Base-by-base conservation (phyloP, 2,113 vertebrate species). In the pig (Sus scrofa) region DNA sequence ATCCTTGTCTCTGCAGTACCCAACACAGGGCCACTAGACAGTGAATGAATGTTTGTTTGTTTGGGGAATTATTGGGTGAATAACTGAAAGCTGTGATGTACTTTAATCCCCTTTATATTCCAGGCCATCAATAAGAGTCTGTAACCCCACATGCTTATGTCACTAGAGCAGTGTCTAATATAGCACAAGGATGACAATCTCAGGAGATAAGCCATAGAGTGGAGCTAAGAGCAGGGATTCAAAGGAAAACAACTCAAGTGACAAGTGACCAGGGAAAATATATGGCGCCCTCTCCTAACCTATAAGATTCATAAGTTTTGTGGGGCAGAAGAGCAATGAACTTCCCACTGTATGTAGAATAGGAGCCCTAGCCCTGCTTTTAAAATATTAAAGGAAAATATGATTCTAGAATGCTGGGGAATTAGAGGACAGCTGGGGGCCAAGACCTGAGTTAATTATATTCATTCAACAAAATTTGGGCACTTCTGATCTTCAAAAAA, bases 361-460 rank as follows among this genome's bases (percentile, higher is more conserved):
- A 44, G 11, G 13, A 8, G 10, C 16, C 74, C 27, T 58, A 7
- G 7, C 16, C 7, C 26, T 62, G 52, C 32, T 78, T 68, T 71
- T 81, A 75, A 94, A 70, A 75, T 15, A 79, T 65, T 91, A 37
- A 86, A 91, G 71, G 52, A 84, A 94, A 95, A 91, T 44, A 34
- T 24, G 60, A 26, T 62, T 63, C 22, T 77, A n/a, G 86, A 94
- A 87, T 90, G 9, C 20, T 81, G 26, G 22, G 24, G 44, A 92
- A 32, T 56, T 81, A 27, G n/a, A 32, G 20, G 20, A n/a, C 52
- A 91, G 18, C 18, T 39, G 63, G 27, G 15, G 8, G 24, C 2
- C 37, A 30, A 87, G n/a, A 7, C 27, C 16, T 68, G n/a, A 30
- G 30, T 86, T 95, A 67, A 83, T 6, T 78, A 32, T 75, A 84